Evolutionary conservation across 2,113 vertebrate genomes (phyloP).

Genomic region (Nymphicus hollandicus): DNA sequence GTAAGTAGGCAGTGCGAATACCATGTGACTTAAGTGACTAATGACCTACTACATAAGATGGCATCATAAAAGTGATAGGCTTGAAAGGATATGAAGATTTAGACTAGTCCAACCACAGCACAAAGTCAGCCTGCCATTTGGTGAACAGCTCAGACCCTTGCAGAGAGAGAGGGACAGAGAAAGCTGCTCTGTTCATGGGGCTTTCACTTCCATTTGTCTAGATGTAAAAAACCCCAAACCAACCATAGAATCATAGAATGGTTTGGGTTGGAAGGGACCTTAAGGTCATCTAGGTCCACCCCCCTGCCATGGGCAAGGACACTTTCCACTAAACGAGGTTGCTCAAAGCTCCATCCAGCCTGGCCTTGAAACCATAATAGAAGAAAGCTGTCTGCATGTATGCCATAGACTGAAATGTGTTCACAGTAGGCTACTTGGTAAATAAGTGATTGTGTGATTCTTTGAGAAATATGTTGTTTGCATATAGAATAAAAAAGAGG

Average conservation of each 20-base stretch:
- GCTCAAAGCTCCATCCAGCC: not conserved
- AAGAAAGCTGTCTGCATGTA: not conserved
- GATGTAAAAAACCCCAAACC: not conserved
- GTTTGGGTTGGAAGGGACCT: not conserved
- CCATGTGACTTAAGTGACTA: not conserved
- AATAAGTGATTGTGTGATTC: not conserved
- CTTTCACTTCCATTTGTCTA: not conserved
- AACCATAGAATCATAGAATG: not conserved
- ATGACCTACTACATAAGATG: not conserved
- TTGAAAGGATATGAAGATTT: not conserved
- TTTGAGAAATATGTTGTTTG: not conserved
- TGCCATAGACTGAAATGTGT: not conserved
- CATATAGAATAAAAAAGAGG: not conserved
- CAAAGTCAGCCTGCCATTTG: not conserved
- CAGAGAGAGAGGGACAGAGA: not conserved
- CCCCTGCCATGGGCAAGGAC: not conserved
- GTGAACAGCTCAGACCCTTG: not conserved
- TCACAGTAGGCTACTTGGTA: not conserved
- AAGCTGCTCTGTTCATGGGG: not conserved
- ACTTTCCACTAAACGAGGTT: not conserved
- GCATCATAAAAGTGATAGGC: not conserved
- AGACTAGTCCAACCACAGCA: accelerated
- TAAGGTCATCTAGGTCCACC: not conserved
- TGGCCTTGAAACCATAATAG: not conserved
- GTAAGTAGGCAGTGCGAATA: not conserved